phyloP scores from a whole-genome alignment of 2,797 vertebrate genomes.

The Enteromius anoplus region DNA sequence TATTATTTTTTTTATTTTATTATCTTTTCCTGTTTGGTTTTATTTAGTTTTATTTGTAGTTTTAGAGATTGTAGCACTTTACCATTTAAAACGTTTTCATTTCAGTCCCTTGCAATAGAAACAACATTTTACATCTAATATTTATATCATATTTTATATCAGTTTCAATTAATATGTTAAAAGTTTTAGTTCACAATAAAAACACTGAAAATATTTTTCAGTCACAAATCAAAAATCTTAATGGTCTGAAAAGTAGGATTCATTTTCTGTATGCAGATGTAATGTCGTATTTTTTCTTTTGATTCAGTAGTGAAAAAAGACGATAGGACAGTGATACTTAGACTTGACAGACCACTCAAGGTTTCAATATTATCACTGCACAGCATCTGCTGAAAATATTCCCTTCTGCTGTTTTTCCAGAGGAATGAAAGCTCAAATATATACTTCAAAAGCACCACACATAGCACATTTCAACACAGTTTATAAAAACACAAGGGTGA shows the following conservation, averaged over 20 bases:
- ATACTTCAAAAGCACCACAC: neutral
- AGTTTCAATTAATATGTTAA: neutral
- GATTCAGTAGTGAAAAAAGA: neutral
- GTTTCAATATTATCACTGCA: neutral
- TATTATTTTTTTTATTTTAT: neutral
- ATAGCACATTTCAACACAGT: neutral
- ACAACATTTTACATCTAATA: neutral
- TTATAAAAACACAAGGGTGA: neutral
- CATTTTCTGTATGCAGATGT: neutral
- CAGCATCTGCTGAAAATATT: neutral
- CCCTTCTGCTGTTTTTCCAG: neutral
- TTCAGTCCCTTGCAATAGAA: neutral
- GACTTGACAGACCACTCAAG: neutral
- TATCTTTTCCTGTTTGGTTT: neutral
- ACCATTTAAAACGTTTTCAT: neutral
- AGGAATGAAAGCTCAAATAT: neutral
- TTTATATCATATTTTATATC: neutral
- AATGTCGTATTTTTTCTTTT: neutral
- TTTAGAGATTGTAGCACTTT: neutral
- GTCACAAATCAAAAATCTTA: neutral
- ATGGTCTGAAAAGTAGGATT: neutral
- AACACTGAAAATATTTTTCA: neutral
- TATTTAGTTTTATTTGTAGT: neutral
- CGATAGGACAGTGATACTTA: neutral
- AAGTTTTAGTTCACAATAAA: neutral